Percentiles rank a stretch among this genome's conserved stretches.
phyloP scores from a whole-genome alignment of 2,888 invertebrate species.

The Polymixis lichenea region DNA sequence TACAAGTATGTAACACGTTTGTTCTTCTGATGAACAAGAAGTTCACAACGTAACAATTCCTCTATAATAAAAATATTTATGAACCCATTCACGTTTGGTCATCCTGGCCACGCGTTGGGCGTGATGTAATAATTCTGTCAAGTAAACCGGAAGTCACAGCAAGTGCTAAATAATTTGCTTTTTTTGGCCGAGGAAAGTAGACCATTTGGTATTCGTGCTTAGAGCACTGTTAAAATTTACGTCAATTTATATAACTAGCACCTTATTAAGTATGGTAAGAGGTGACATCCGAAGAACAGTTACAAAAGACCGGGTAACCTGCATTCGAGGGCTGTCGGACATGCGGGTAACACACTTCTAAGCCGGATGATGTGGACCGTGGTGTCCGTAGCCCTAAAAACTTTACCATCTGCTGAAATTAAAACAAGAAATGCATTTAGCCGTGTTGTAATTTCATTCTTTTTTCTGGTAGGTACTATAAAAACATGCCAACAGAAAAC shows the following conservation, averaged over 20 bases:
- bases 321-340: constrained; percentile 77
- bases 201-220: constrained; percentile 72
- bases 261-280: constrained; percentile 81
- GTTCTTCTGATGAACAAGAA: constrained; percentile 14
- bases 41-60: constrained; percentile 29
- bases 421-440: neutral
- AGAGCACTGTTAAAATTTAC: constrained; percentile 78
- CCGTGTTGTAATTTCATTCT: neutral
- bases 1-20: constrained; percentile 50
- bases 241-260: constrained; percentile 86
- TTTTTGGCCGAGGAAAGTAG: constrained; percentile 84
- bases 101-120: constrained; percentile 1
- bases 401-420: constrained; percentile 7
- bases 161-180: constrained; percentile 72
- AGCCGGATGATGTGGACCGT: constrained; percentile 71
- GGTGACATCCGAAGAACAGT: constrained; percentile 86
- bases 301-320: constrained; percentile 87
- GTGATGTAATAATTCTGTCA: constrained; percentile 69
- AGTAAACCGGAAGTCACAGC: constrained; percentile 65
- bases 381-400: constrained; percentile 28
- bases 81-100: constrained; percentile 18
- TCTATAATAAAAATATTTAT: constrained; percentile 15
- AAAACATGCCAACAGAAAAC: neutral
- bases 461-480: neutral
- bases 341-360: constrained; percentile 80